Evolutionary conservation across 92 coral and sea anemone genomes (phyloP).

Genomic region (Zoanthus sansibaricus): DNA sequence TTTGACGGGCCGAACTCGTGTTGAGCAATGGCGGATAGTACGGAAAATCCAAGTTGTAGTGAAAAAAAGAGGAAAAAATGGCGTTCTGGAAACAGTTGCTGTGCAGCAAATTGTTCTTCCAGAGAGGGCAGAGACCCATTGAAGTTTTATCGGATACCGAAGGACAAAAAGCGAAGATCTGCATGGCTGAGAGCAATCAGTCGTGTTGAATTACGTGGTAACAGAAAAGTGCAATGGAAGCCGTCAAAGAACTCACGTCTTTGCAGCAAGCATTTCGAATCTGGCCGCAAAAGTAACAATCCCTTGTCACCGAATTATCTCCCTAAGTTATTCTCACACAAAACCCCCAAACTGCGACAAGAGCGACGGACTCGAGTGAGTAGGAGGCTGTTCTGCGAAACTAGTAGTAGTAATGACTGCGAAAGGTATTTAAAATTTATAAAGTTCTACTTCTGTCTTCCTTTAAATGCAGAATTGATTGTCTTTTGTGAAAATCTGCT

Average conservation of each 20-base stretch:
- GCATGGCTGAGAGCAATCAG: conserved; percentile 34
- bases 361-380: conserved; percentile 5
- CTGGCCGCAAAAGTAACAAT: conserved; percentile 43
- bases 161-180: conserved; percentile 28
- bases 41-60: not conserved
- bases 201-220: conserved; percentile 15
- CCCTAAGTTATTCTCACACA: conserved; percentile 22
- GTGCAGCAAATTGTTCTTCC: conserved; percentile 24
- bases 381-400: conserved; percentile 5
- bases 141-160: conserved; percentile 32
- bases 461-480: too few relatives aligned
- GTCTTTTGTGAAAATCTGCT: too few relatives aligned
- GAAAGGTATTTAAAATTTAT: not conserved
- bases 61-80: conserved; percentile 6
- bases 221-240: conserved; percentile 21
- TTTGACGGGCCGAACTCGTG: conserved; percentile 19
- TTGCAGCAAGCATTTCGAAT: conserved; percentile 36
- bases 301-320: conserved; percentile 36
- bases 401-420: not conserved
- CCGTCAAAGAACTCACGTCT: conserved; percentile 39
- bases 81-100: conserved; percentile 30
- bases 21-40: conserved; percentile 23
- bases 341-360: not conserved
- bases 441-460: too few relatives aligned
- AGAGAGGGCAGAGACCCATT: conserved; percentile 30